Evolutionary conservation across 2,113 vertebrate species (phyloP), one percentile per base, ranked within the genome.

Genomic region (Tragelaphus scriptus): DNA sequence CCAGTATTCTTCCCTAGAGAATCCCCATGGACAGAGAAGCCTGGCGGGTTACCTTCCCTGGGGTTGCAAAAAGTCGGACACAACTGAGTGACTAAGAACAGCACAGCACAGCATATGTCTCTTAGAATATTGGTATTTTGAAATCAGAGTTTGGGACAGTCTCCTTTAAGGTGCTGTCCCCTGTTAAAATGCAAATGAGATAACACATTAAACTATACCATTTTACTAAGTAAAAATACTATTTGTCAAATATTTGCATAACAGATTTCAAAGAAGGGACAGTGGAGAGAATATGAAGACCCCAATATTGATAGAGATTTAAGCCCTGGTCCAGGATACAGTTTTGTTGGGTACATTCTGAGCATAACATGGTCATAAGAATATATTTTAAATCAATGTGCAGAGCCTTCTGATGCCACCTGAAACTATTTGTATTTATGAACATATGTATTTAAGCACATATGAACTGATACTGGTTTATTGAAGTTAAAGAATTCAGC

Each of bases 291-390:
- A 25, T 8, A 63, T 32, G 4, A n/a, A 14, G 16, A 49, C 7
- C 30, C 10, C 36, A 25, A 14, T 56, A 4, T 17, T 36, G 36
- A 19, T 51, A 40, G 32, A 63, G 58, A 63, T 36, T 51, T 85
- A 15, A 80, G 25, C 1, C 2, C 32, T 63, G 7, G 16, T 28
- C 16, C 23, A 25, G 1, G 11, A 3, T 8, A 25, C 2, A 47
- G 44, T 47, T 97, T 89, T 53, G 14, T 30, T 40, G 32, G 21
- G n/a, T 26, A 53, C 2, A 4, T 28, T 47, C 7, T 58, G 12
- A 25, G 16, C 25, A 36, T 32, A 44, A 7, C 0, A 0, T 49
- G 25, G 9, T 63, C 32, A 51, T n/a, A 49, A 65, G 2, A 51
- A 61, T 10, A 9, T 4, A 44, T 40, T 77, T 79, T 44, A 85